Conservation (phyloP, 2,113 vertebrate species). For the Thunnus maccoyii region DNA sequence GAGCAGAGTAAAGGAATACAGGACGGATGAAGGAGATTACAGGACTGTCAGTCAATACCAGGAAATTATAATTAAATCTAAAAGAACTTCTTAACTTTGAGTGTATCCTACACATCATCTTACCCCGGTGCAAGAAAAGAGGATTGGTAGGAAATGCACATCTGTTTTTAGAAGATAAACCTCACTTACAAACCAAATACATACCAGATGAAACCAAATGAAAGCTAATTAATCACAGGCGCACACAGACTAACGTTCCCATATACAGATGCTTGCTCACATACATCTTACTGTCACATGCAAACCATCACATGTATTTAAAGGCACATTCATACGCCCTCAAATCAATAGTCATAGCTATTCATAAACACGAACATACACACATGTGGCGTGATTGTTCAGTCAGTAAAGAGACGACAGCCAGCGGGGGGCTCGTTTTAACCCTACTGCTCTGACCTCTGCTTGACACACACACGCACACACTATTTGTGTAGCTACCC, state of each 20-base stretch:
- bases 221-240: too few relatives aligned
- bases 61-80: not conserved
- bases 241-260: too few relatives aligned
- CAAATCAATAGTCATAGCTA: not conserved
- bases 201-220: too few relatives aligned
- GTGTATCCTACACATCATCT: not conserved
- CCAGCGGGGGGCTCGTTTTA: not conserved
- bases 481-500: not conserved
- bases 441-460: constrained; percentile 33
- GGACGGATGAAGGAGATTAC: not conserved
- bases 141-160: too few relatives aligned
- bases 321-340: not conserved
- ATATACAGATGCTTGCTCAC: too few relatives aligned
- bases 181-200: too few relatives aligned
- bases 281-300: not conserved
- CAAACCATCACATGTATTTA: not conserved
- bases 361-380: not conserved
- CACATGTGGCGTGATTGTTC: not conserved
- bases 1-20: not conserved
- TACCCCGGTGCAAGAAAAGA: too few relatives aligned
- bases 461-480: constrained; percentile 21
- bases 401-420: constrained; percentile 5
- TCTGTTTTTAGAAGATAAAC: too few relatives aligned
- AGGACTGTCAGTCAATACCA: not conserved
- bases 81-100: not conserved